These are phyloP conservation scores for Bimastos eiseni DNA, from an alignment of 2,888 invertebrate species.

Conservation along the genomic window DNA sequence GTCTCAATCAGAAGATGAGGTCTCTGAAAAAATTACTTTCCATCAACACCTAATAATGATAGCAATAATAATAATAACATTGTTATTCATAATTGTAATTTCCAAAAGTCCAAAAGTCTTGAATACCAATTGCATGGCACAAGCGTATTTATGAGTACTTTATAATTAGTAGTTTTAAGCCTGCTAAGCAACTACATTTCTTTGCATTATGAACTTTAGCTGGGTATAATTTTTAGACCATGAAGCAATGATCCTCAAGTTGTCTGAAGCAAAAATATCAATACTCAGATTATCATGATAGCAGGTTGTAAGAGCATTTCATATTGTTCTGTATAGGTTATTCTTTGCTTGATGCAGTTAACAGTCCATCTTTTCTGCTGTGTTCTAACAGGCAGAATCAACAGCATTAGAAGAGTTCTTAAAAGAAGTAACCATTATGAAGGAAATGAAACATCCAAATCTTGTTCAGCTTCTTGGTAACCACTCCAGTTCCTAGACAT, in stretches of 20 bases:
- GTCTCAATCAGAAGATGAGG: too few relatives aligned
- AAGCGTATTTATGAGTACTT: too few relatives aligned
- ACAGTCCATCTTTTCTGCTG: too few relatives aligned
- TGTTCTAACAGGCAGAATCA: conserved; percentile 78
- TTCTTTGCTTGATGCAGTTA: too few relatives aligned
- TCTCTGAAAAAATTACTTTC: too few relatives aligned
- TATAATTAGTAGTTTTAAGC: too few relatives aligned
- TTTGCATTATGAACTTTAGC: too few relatives aligned
- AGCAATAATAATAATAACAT: too few relatives aligned
- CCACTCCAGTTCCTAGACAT: conserved; percentile 25
- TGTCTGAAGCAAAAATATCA: background rate
- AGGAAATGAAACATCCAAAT: conserved; percentile 99
- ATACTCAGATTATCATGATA: background rate
- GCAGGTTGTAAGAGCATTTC: background rate
- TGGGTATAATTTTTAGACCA: background rate
- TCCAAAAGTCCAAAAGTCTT: too few relatives aligned
- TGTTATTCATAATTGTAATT: too few relatives aligned
- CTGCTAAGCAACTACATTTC: background rate
- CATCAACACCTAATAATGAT: too few relatives aligned
- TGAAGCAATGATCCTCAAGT: background rate
- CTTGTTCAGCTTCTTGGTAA: conserved; percentile 88
- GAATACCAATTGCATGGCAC: too few relatives aligned
- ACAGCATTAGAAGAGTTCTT: conserved; percentile 99
- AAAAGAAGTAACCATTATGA: conserved; percentile 99
- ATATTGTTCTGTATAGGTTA: background rate